Conservation (phyloP, 2,888 invertebrate genomes). For the Pachycephus smyrnensis region DNA sequence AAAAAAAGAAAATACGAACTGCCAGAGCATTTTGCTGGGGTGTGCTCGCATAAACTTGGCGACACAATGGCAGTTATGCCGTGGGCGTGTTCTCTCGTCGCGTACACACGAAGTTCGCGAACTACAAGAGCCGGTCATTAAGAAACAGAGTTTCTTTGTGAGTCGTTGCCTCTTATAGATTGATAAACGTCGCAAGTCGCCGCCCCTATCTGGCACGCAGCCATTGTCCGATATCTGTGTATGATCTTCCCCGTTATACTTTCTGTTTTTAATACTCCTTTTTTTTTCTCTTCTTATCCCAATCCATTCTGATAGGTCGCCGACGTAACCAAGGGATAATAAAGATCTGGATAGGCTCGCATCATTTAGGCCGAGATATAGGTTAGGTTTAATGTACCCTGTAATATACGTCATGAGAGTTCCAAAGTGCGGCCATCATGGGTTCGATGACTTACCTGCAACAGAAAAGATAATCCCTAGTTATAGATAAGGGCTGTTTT, state of each 20-base stretch:
- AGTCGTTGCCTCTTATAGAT: constrained; percentile 36
- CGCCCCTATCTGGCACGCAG: constrained; percentile 53
- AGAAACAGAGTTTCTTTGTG: constrained; percentile 39
- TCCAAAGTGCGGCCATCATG: not conserved
- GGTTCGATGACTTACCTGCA: constrained; percentile 49
- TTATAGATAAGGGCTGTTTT: not conserved
- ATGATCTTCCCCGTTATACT: constrained; percentile 32
- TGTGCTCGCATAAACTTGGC: constrained; percentile 14
- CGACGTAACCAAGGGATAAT: not conserved
- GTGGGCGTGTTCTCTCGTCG: constrained; percentile 17
- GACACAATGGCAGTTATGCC: constrained; percentile 20
- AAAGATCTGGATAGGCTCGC: not conserved
- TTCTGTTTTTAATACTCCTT: not conserved
- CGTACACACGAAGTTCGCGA: not conserved
- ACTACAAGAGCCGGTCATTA: constrained; percentile 36
- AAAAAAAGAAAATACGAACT: constrained; percentile 8
- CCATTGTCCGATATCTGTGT: constrained; percentile 51
- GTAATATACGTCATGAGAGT: not conserved
- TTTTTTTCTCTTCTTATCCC: not conserved
- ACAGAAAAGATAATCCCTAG: constrained; percentile 38
- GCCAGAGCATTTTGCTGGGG: not conserved
- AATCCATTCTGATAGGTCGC: not conserved
- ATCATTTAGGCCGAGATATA: not conserved
- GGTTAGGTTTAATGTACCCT: not conserved
- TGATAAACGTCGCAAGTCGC: constrained; percentile 42